phyloP scores from a whole-genome alignment of 2,888 invertebrate species.

The Tenthredo amoena region DNA sequence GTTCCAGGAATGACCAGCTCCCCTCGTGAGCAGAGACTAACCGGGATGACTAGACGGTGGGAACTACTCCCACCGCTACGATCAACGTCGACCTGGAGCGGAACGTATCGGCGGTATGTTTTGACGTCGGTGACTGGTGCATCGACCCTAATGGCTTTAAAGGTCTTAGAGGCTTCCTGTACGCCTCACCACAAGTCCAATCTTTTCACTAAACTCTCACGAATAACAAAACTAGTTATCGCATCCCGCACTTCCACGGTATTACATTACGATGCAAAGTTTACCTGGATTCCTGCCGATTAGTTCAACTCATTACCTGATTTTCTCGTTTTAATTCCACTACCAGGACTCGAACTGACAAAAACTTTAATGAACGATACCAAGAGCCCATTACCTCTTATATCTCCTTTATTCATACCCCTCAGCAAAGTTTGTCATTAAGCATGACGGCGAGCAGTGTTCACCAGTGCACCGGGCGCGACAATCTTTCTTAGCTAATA shows the following conservation, averaged over 20 bases:
- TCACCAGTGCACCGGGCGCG: background rate
- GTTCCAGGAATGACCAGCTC: slow-evolving; percentile 69
- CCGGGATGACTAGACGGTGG: slow-evolving; percentile 75
- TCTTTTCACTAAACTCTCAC: slow-evolving; percentile 68
- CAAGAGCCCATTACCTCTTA: background rate
- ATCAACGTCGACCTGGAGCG: slow-evolving; percentile 59
- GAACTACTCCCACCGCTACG: slow-evolving; percentile 70
- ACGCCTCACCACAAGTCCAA: slow-evolving; percentile 66
- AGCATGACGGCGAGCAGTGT: background rate
- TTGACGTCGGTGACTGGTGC: slow-evolving; percentile 74
- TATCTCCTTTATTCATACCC: background rate
- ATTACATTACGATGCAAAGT: slow-evolving; percentile 14
- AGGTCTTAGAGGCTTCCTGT: slow-evolving; percentile 29
- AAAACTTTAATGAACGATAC: background rate
- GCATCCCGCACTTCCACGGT: background rate
- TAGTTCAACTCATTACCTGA: too few relatives aligned
- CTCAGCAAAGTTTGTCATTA: background rate
- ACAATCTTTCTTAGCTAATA: background rate
- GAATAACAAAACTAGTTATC: slow-evolving; percentile 32
- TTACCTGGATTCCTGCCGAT: background rate
- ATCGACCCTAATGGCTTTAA: slow-evolving; percentile 76
- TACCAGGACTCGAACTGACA: background rate
- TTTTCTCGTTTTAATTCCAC: background rate
- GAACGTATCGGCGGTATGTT: slow-evolving; percentile 70
- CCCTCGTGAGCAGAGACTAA: slow-evolving; percentile 56